These are phyloP conservation scores for Cantharis rustica DNA, from an alignment of 2,888 invertebrate genomes.

Conservation along the genomic window DNA sequence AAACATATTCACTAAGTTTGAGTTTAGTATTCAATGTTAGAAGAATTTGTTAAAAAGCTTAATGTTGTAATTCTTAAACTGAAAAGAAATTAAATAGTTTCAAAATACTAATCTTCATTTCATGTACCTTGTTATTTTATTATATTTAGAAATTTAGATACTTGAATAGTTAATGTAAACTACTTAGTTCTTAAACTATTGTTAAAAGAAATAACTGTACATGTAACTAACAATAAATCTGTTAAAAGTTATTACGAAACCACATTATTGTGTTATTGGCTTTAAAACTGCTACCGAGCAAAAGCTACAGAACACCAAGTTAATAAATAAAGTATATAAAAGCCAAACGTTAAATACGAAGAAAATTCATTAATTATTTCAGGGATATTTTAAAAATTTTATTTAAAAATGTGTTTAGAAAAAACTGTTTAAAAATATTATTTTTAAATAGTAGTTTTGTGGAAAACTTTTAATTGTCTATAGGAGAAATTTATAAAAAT, in stretches of 20 bases:
- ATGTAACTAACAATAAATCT: not conserved
- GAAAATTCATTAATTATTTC: too few relatives aligned
- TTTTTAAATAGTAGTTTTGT: too few relatives aligned
- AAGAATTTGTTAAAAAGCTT: not conserved
- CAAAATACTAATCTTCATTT: not conserved
- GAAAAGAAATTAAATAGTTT: not conserved
- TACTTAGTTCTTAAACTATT: not conserved
- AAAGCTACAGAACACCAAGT: too few relatives aligned
- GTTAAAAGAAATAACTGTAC: not conserved
- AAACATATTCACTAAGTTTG: too few relatives aligned
- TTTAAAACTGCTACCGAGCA: too few relatives aligned
- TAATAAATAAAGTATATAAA: too few relatives aligned
- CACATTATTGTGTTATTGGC: not conserved
- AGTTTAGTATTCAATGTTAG: not conserved
- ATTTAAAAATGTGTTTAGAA: too few relatives aligned
- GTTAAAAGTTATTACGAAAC: not conserved
- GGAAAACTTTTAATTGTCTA: too few relatives aligned
- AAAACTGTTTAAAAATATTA: too few relatives aligned
- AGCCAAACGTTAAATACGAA: too few relatives aligned
- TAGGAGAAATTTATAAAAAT: too few relatives aligned
- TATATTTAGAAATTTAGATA: not conserved
- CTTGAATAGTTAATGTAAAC: not conserved
- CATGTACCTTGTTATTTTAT: not conserved
- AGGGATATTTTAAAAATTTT: too few relatives aligned
- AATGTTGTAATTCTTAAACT: not conserved